Percentiles rank a stretch among this genome's conserved stretches.
These are phyloP conservation scores for Plectropomus leopardus DNA, from an alignment of 2,113 vertebrate genomes.

Conservation along the genomic window DNA sequence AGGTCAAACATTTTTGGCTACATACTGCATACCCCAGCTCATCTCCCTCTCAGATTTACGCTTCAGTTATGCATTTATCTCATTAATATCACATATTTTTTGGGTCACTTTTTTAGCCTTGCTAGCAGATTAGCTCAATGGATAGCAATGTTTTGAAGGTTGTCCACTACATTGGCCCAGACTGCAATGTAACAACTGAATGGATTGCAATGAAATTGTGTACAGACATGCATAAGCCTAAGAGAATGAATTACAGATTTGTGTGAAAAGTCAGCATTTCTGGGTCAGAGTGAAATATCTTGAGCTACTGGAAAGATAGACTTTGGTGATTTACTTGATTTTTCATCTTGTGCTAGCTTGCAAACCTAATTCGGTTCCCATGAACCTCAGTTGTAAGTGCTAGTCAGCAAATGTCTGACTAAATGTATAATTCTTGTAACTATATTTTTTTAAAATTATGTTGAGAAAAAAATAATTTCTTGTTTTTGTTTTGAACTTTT, in stretches of 20 bases:
- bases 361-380: no score
- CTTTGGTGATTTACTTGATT: no score
- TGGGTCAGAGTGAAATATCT: neutral
- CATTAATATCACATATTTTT: constrained; percentile 1
- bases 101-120: neutral
- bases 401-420: no score
- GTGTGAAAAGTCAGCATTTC: neutral
- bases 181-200: neutral
- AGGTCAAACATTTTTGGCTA: constrained; percentile 39
- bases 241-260: neutral
- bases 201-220: neutral
- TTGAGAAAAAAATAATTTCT: no score
- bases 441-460: no score
- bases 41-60: constrained; percentile 15
- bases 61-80: constrained; percentile 16
- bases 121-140: neutral
- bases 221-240: neutral
- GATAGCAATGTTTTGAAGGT: neutral
- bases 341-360: no score
- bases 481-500: no score
- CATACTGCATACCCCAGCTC: neutral
- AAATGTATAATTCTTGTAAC: no score
- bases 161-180: neutral
- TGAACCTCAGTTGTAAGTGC: no score
- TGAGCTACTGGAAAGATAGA: neutral